These are phyloP conservation scores for Psilanteris sp. DNA, from an alignment of 1,140 invertebrate genomes.

Conservation along the genomic window DNA sequence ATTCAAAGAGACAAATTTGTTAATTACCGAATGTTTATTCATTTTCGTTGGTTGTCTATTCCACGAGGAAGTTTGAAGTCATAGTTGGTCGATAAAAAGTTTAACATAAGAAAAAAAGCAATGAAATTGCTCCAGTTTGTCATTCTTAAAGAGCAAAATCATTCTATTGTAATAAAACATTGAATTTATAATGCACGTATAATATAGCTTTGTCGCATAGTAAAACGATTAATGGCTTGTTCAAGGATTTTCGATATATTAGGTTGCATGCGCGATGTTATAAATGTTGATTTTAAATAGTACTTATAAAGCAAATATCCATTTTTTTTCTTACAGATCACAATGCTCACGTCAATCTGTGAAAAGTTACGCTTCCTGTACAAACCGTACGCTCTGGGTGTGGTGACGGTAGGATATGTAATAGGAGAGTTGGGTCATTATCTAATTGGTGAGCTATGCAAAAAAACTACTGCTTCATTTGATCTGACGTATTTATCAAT, in stretches of 20 bases:
- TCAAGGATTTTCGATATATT: constrained; percentile 37
- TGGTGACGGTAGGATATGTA: constrained; percentile 90
- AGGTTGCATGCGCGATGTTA: constrained; percentile 12
- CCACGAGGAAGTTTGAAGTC: constrained; percentile 5
- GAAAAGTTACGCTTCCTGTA: constrained; percentile 86
- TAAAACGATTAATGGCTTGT: constrained; percentile 9
- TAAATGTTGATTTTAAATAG: constrained; percentile 20
- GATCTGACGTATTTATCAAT: too few species aligned
- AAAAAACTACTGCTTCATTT: constrained; percentile 15
- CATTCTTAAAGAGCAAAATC: constrained; percentile 20
- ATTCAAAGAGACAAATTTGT: too few species aligned
- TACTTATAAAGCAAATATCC: constrained; percentile 22
- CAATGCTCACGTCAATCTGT: constrained; percentile 74
- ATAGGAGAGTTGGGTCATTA: constrained; percentile 92
- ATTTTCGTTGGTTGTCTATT: neutral
- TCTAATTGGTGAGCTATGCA: constrained; percentile 84
- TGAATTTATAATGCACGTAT: constrained; percentile 2
- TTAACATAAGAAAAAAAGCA: constrained; percentile 18
- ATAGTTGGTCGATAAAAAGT: constrained; percentile 7
- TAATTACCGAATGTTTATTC: too few species aligned
- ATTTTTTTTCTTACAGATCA: constrained; percentile 56
- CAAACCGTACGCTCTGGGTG: constrained; percentile 86
- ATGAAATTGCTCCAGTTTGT: constrained; percentile 23
- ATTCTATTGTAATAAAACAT: constrained; percentile 14
- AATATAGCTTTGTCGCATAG: constrained; percentile 29